These are phyloP conservation scores for Lepidostoma basale DNA, from an alignment of 1,140 invertebrate species.

Conservation along the genomic window DNA sequence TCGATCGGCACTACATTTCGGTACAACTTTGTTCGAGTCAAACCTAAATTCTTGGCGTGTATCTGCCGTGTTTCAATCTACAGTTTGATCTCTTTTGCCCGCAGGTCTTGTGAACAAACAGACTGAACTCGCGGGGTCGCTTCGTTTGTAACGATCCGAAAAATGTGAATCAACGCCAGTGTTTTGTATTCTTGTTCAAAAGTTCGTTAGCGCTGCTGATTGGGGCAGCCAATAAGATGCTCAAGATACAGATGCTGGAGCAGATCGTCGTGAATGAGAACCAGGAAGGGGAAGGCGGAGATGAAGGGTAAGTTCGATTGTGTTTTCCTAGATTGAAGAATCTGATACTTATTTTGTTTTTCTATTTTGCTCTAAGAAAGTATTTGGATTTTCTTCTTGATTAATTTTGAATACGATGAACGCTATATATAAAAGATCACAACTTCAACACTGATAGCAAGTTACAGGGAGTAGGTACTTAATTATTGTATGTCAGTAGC, in stretches of 20 bases:
- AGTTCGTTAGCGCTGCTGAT: constrained; percentile 50
- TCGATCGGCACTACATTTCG: too few species aligned
- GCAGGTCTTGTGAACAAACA: constrained; percentile 3
- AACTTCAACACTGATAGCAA: too few species aligned
- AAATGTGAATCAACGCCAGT: constrained; percentile 12
- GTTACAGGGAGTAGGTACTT: too few species aligned
- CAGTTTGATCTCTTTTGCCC: constrained; percentile 1
- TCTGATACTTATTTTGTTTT: too few species aligned
- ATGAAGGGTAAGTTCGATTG: constrained; percentile 31
- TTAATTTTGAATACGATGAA: too few species aligned
- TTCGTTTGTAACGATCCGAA: constrained; percentile 1
- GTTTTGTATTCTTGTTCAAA: not conserved
- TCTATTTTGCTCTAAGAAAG: too few species aligned
- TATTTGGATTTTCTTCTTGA: too few species aligned
- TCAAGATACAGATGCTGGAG: constrained; percentile 56
- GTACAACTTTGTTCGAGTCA: constrained; percentile 10
- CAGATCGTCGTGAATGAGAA: constrained; percentile 53
- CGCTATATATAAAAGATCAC: too few species aligned
- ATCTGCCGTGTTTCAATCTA: not conserved
- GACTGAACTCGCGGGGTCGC: not conserved
- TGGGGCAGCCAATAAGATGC: constrained; percentile 43
- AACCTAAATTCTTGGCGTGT: not conserved
- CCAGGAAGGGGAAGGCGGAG: constrained; percentile 32
- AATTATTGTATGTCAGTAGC: too few species aligned
- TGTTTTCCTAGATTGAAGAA: too few species aligned